phyloP scores from a whole-genome alignment of 2,797 vertebrate genomes.

The Hemibagrus guttatus region DNA sequence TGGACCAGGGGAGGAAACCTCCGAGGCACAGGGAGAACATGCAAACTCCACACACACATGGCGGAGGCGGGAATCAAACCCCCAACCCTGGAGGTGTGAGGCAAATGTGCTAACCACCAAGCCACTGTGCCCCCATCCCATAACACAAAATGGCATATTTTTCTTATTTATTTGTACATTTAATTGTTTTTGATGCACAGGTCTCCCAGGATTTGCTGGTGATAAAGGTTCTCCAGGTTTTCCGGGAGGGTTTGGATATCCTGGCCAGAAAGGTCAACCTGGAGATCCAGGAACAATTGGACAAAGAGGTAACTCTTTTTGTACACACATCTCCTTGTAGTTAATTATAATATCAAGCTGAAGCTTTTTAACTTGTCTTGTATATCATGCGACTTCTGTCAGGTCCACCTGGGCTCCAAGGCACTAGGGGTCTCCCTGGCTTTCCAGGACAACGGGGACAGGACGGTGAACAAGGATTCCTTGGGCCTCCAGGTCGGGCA shows the following conservation, averaged over 20 bases:
- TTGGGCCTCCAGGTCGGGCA: constrained; percentile 70
- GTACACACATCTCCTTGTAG: neutral
- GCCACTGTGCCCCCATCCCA: too few relatives aligned
- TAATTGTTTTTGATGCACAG: constrained; percentile 64
- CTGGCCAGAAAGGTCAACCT: constrained; percentile 77
- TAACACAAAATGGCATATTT: neutral
- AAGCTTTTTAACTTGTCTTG: neutral
- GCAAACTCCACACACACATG: too few relatives aligned
- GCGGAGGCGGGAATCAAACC: too few relatives aligned
- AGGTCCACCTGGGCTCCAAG: constrained; percentile 82
- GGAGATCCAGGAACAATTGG: constrained; percentile 84
- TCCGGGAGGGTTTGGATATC: constrained; percentile 76
- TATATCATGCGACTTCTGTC: constrained; percentile 11
- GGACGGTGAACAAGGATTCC: constrained; percentile 75
- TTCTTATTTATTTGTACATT: too few relatives aligned
- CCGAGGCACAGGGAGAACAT: too few relatives aligned
- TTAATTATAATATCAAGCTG: neutral
- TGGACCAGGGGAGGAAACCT: too few relatives aligned
- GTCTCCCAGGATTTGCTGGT: constrained; percentile 76
- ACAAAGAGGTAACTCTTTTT: constrained; percentile 74
- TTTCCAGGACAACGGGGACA: constrained; percentile 78
- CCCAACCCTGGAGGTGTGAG: too few relatives aligned
- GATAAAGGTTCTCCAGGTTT: constrained; percentile 79
- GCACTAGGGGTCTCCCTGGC: constrained; percentile 76
- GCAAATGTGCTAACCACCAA: too few relatives aligned